These are phyloP conservation scores for Arrhopalites spinosus DNA, from an alignment of 2,888 invertebrate genomes.

Conservation along the genomic window DNA sequence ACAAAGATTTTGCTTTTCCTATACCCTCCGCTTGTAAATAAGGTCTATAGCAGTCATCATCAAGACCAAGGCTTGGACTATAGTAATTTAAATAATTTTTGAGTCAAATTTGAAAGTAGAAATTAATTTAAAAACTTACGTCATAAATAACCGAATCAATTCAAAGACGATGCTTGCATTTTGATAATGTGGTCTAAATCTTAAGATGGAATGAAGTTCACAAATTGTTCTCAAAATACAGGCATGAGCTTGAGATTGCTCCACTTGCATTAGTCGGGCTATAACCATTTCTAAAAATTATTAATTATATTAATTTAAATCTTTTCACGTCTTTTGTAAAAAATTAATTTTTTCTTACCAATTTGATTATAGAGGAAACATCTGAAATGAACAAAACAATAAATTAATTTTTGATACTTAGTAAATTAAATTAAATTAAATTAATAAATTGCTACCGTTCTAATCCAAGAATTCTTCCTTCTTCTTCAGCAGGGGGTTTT, in stretches of 20 bases:
- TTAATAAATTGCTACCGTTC: slow-evolving; percentile 35
- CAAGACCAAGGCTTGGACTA: slow-evolving; percentile 41
- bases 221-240: slow-evolving; percentile 47
- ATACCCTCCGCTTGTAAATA: slow-evolving; percentile 39
- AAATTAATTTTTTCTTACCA: slow-evolving; percentile 16
- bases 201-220: slow-evolving; percentile 40
- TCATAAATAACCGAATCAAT: slow-evolving; percentile 40
- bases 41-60: slow-evolving; percentile 37
- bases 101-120: not conserved
- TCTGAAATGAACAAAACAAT: slow-evolving; percentile 21
- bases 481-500: not conserved
- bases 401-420: not conserved
- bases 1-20: slow-evolving; percentile 29
- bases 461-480: slow-evolving; percentile 23
- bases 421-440: too few species aligned
- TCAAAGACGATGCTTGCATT: slow-evolving; percentile 43
- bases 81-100: too few species aligned
- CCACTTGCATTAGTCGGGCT: slow-evolving; percentile 29
- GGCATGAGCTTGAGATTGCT: slow-evolving; percentile 33
- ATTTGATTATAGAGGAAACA: slow-evolving; percentile 44
- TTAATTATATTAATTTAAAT: not conserved
- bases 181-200: slow-evolving; percentile 35
- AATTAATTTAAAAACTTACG: too few species aligned
- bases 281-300: slow-evolving; percentile 13
- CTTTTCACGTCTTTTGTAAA: not conserved